Base-by-base conservation (phyloP, 1,140 invertebrate genomes). In the Cataglyphis hispanica region DNA sequence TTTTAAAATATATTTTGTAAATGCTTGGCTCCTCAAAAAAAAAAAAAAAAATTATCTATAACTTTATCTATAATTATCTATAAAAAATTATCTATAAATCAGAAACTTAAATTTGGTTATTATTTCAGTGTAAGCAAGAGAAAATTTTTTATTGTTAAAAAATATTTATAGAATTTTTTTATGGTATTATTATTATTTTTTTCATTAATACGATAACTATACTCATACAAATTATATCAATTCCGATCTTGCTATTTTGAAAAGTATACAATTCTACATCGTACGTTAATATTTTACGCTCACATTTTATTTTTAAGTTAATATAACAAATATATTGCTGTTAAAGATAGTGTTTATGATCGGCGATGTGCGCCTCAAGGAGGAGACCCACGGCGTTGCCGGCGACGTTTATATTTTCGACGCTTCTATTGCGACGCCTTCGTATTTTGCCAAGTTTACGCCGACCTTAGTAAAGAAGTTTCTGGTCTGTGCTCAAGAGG, bases 391-490 rank as follows among this genome's bases (percentile, higher is more conserved):
- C 5, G 97, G 97, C 19, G 97, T 98, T 7, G 97, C 97, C 19
- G 97, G 97, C 0, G 97, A 98, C 89, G 96, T 98, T 22, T 98
- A 98, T 89, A 96, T 98, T 34, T 91, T 98, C 43, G 97, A 98
- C 91, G 97, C 97, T 0, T 95, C 96, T 16, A 96, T 98, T 7
- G 97, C 97, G 0, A 97, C 97, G 1, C 96, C 97, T 0, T 95
- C 96, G 1, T 96, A 98, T 90, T 97, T 98, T 89, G 96, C 97
- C 22, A 98, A 97, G 93, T 96, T 98, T 83, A 97, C 97, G 0
- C 97, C 97, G 4, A 93, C 96, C 0, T 91, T 97, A 37, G 96
- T 98, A 16, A 98, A 98, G 94, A 98, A 98, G 92, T 98, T 98
- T 92, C 95, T 98, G 88, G 96, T 98, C 50, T 97, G 97, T 92